These are phyloP conservation scores for Dryocosmus kuriphilus DNA, from an alignment of 2,888 invertebrate species.

Conservation along the genomic window DNA sequence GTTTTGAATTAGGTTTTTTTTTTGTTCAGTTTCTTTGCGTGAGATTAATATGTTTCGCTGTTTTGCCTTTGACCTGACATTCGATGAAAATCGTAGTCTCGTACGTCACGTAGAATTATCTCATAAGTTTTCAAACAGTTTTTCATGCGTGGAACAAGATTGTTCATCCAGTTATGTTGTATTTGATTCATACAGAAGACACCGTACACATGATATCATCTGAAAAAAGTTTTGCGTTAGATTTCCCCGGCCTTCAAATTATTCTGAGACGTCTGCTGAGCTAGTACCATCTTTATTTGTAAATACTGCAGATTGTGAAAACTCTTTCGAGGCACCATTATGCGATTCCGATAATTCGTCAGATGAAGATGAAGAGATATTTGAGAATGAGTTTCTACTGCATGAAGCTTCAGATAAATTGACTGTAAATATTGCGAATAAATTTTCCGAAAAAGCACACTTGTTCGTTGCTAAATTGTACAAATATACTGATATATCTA, in stretches of 20 bases:
- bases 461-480: constrained; percentile 15
- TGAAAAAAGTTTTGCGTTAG: not conserved
- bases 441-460: not conserved
- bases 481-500: constrained; percentile 8
- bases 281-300: too few relatives aligned
- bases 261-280: too few relatives aligned
- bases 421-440: not conserved
- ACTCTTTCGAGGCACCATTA: not conserved
- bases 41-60: not conserved
- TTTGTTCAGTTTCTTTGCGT: too few relatives aligned
- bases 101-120: not conserved
- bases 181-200: constrained; percentile 20
- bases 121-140: not conserved
- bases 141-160: not conserved
- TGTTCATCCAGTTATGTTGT: not conserved
- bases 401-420: not conserved
- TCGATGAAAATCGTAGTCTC: not conserved
- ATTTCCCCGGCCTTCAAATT: too few relatives aligned
- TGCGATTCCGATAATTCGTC: not conserved
- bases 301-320: not conserved
- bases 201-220: not conserved
- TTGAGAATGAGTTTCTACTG: not conserved
- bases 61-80: not conserved
- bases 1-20: too few relatives aligned
- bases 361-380: not conserved